These are phyloP conservation scores for Drosophila lacicola DNA, from an alignment of 2,888 invertebrate species.

Conservation along the genomic window DNA sequence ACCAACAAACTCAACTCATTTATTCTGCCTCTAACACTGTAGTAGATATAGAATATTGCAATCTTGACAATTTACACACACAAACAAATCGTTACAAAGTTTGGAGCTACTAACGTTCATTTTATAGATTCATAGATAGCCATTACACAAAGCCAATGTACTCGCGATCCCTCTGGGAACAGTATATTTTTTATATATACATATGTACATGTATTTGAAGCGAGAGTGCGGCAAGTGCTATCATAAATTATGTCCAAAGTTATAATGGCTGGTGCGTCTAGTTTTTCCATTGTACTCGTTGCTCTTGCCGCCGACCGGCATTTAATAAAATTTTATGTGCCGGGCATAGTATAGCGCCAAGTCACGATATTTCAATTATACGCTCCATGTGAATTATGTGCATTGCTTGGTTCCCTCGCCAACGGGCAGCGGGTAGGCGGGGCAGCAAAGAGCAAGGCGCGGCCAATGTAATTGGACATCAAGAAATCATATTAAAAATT, in stretches of 20 bases:
- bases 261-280: constrained; percentile 71
- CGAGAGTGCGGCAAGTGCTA: constrained; percentile 63
- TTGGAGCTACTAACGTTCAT: too few species aligned
- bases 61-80: too few species aligned
- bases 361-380: constrained; percentile 79
- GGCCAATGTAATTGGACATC: constrained; percentile 35
- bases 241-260: constrained; percentile 76
- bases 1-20: too few species aligned
- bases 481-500: constrained; percentile 45
- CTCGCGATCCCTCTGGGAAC: background rate
- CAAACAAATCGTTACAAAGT: too few species aligned
- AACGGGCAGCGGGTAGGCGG: background rate
- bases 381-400: constrained; percentile 65
- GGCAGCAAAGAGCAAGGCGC: background rate
- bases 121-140: too few species aligned
- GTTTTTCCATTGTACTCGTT: constrained; percentile 57
- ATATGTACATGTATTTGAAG: constrained; percentile 16
- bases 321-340: constrained; percentile 66
- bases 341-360: constrained; percentile 50
- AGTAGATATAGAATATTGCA: too few species aligned
- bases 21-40: too few species aligned
- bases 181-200: background rate
- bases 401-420: constrained; percentile 26
- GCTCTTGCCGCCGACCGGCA: constrained; percentile 27
- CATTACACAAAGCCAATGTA: background rate